Evolutionary conservation across 2,797 vertebrate genomes (phyloP), one percentile per base, ranked within the genome.

Genomic region (Enteromius afrohamiltoni): DNA sequence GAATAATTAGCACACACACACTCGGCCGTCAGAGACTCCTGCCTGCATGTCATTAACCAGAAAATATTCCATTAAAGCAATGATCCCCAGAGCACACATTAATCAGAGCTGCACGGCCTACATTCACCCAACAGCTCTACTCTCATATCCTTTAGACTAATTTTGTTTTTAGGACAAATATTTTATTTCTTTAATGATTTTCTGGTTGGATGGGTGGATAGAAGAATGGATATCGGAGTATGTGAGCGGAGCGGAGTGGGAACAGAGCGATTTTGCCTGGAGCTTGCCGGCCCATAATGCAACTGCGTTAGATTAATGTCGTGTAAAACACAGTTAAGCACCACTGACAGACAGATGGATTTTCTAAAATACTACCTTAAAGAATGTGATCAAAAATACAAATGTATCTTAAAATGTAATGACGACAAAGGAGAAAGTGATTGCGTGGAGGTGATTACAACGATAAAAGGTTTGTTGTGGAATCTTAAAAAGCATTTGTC

Each of bases 31-130:
- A 68, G 70, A 83, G 82, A 86, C 82, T 86, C 19, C 31, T 75
- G 77, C 19, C 53, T 80, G 26, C 23, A 49, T 76, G 82, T 83
- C 85, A 70, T 86, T 86, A 80, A 67, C 77, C 64, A 81, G 64
- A 86, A 86, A 85, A 74, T 68, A 40, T 47, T 73, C 83, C 74
- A 79, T 80, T 84, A 82, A 84, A 67, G 65, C 79, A 53, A 31
- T 17, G 70, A 16, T 86, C 71, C 47, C 80, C 76, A 53, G 77
- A 83, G 85, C 60, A 45, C 47, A 40, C 40, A 3, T 64, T 21
- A 81, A 85, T 77, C 71, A 55, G 73, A 68, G 71, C 71, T 75
- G n/a, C 62, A 11, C 40, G 14, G 29, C 82, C 82, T 83, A 83
- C 82, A 77, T 83, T 70, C 9, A 58, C 78, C 80, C 55, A 76